Evolutionary conservation across 2,888 invertebrate genomes (phyloP).

Genomic region (Acleris laterana): DNA sequence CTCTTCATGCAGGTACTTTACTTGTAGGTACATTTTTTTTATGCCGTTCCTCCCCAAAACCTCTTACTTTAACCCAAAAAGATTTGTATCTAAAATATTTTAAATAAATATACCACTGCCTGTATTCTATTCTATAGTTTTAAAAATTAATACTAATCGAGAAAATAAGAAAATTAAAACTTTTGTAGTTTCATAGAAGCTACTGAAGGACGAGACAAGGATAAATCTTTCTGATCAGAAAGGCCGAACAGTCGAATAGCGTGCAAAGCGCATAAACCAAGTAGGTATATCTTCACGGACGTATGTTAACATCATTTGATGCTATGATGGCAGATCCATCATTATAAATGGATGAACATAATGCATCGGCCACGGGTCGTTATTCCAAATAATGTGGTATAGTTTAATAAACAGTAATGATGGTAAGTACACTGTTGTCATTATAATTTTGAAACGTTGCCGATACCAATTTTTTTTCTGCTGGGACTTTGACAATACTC

Average conservation of each 20-base stretch:
- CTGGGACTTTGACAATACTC: no score
- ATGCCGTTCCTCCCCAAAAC: no score
- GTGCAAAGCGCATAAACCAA: slow-evolving; percentile 22
- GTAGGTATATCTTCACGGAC: slow-evolving; percentile 10
- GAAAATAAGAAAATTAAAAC: no score
- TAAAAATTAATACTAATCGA: no score
- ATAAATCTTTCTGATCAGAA: not conserved
- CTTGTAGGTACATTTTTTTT: no score
- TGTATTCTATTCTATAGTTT: no score
- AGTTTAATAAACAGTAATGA: slow-evolving; percentile 12
- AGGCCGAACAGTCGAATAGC: not conserved
- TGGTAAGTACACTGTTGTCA: slow-evolving; percentile 7
- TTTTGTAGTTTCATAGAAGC: no score
- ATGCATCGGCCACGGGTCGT: slow-evolving; percentile 31
- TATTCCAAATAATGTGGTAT: slow-evolving; percentile 28
- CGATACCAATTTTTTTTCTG: not conserved
- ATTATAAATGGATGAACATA: slow-evolving; percentile 27
- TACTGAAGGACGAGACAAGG: no score
- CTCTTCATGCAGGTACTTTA: no score
- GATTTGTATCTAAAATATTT: no score
- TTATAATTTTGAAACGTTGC: slow-evolving; percentile 4
- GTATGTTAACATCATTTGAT: slow-evolving; percentile 25
- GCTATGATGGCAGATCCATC: slow-evolving; percentile 23
- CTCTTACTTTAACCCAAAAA: no score
- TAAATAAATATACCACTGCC: no score